Evolutionary conservation across 2,797 vertebrate genomes (phyloP).

Genomic region (Bovichtus variegatus): DNA sequence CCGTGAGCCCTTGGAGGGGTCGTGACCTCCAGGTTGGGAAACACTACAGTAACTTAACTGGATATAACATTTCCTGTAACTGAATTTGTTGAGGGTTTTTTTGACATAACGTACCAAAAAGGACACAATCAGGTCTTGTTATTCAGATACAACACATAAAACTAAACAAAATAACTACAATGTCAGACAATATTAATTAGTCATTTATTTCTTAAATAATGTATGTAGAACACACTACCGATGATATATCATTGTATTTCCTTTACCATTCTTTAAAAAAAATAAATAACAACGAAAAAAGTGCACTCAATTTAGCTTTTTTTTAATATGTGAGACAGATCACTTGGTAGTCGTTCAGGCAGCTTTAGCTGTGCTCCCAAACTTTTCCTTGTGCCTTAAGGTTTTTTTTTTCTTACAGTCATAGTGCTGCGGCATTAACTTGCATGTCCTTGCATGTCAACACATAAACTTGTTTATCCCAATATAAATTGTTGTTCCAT

Average conservation of each 20-base stretch:
- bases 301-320: background rate
- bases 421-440: background rate
- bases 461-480: background rate
- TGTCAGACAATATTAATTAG: too few species aligned
- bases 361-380: too few species aligned
- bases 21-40: background rate
- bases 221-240: background rate
- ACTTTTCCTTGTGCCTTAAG: background rate
- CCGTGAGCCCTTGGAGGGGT: background rate
- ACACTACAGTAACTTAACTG: background rate
- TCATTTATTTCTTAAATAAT: too few species aligned
- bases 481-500: background rate
- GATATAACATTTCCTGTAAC: background rate
- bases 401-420: background rate
- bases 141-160: background rate
- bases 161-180: too few species aligned
- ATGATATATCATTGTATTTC: background rate
- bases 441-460: background rate
- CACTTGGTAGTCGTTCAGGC: too few species aligned
- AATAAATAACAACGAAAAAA: background rate
- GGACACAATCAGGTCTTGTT: too few species aligned
- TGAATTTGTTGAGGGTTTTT: background rate
- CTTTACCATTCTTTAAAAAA: background rate
- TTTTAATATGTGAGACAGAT: background rate
- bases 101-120: background rate